Evolutionary conservation across 2,113 vertebrate genomes (phyloP), one percentile per base, ranked within the genome.

Genomic region (Oryzias celebensis): DNA sequence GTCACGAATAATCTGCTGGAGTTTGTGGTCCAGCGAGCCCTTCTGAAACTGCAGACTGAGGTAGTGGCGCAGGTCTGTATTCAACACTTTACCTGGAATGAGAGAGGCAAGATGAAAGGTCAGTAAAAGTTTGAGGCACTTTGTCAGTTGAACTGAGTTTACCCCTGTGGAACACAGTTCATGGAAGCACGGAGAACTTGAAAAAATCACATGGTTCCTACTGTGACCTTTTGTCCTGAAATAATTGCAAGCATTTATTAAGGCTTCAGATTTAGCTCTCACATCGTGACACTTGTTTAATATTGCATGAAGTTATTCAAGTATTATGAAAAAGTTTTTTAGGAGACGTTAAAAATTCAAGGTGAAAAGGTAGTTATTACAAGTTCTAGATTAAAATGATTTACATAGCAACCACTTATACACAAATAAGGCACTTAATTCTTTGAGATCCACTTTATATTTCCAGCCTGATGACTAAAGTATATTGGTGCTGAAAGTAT

Each of bases 41-140:
- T 99, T 99, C 90, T 98, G 96, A 89, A 99, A 99, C 91, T 98
- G 96, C 81, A 98, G 92, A 83, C 96, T 98, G 90, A 99, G 90
- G 86, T 98, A 99, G 89, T 99, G 96, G 47, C 96, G 94, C 83
- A 99, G 90, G 87, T 99, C 96, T 63, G 96, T 94, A 90, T 99
- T 99, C 88, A 99, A 93, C 69, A 98, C 96, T 91, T 98, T 98
- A n/a, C 97, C 97, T 99, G 54, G 61, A 72, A 66, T 22, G 59
- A 81, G 51, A 77, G 45, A 86, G 1, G 71, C 53, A 72, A 65
- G 81, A 73, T 1, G 31, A 23, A 49, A 51, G 58, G 68, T 86
- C 65, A 86, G 72, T 68, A 65, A 60, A 76, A 58, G 52, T 52
- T 46, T 23, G 2, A 3, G 23, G 28, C 26, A 46, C 12, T 59